phyloP scores from a whole-genome alignment of 2,797 vertebrate genomes.

The Myotis findleyi region DNA sequence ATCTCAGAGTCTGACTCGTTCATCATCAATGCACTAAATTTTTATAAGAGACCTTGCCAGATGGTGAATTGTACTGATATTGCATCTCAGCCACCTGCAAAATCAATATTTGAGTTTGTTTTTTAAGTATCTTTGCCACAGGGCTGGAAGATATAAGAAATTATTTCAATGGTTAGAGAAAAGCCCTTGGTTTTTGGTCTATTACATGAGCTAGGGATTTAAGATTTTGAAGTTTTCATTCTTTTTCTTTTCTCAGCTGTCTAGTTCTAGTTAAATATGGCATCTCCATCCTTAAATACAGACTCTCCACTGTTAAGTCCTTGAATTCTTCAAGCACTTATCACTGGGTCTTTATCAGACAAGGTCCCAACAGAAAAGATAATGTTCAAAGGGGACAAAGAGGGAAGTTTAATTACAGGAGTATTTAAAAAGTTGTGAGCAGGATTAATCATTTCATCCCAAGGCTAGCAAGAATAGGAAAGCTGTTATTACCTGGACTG shows the following conservation, averaged over 20 bases:
- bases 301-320: not conserved
- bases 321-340: not conserved
- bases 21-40: constrained; percentile 19
- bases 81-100: not conserved
- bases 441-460: not conserved
- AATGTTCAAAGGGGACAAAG: not conserved
- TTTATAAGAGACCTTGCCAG: constrained; percentile 47
- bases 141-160: not conserved
- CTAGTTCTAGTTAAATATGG: not conserved
- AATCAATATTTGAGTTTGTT: constrained; percentile 54
- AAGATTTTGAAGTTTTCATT: not conserved
- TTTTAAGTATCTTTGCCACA: constrained; percentile 18
- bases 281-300: rapidly evolving
- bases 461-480: not conserved
- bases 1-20: not conserved
- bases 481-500: not conserved
- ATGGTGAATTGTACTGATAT: not conserved
- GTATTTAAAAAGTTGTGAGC: not conserved
- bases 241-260: not conserved
- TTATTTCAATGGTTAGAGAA: not conserved
- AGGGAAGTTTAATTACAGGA: not conserved
- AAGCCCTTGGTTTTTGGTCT: not conserved
- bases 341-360: too few relatives aligned
- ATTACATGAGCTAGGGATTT: not conserved
- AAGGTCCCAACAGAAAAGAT: not conserved